Base-by-base conservation (phyloP, 2,888 invertebrate genomes). In the Drosophila austrosaltans region DNA sequence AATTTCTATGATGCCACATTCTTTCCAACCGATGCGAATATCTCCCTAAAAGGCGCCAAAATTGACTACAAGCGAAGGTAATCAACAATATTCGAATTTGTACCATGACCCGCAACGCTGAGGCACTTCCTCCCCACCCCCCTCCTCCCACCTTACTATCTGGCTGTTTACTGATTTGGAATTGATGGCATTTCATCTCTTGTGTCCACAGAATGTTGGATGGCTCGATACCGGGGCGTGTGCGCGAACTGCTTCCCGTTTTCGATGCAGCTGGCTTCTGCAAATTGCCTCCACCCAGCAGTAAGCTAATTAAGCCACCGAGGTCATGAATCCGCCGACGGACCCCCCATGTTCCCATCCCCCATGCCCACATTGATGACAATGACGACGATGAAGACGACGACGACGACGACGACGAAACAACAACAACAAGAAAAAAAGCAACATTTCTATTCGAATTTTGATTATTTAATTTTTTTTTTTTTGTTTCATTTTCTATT, bases 1-100 rank as follows among this genome's bases (percentile, higher is more conserved):
- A 96, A 97, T 93, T 97, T 97, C 93, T 97, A 96, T 90, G 97
- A 96, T 22, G 97, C 97, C 54, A 97, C 97, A 28, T 97, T 95
- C 93, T 97, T 97, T 93, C 97, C 97, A 59, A 96, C 96, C 3
- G 97, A 97, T 91, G 94, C 96, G 75, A 95, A 95, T 48, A 94
- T 94, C 75, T 94, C 95, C 36, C 94, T 95, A 69, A 94, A 95
- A 80, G 94, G 94, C 58, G 94, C 94, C 36, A 94, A 93, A 81
- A 93, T 94, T 90, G 94, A 93, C 74, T 91, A 90, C 69, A 93
- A 91, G 91, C 93, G 91, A 79, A 89, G 92, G 92, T 92, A 83
- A 69, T 75, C 30, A 8, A 6, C 36, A 36, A 8, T 36, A 36
- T 3, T 36, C 36, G 36, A 0, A 32, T 32, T 16, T 16, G 16